A percentile compares a stretch with the other conserved stretches of the same genome.
phyloP scores from a whole-genome alignment of 2,113 vertebrate genomes.

The Cheirogaleus medius region DNA sequence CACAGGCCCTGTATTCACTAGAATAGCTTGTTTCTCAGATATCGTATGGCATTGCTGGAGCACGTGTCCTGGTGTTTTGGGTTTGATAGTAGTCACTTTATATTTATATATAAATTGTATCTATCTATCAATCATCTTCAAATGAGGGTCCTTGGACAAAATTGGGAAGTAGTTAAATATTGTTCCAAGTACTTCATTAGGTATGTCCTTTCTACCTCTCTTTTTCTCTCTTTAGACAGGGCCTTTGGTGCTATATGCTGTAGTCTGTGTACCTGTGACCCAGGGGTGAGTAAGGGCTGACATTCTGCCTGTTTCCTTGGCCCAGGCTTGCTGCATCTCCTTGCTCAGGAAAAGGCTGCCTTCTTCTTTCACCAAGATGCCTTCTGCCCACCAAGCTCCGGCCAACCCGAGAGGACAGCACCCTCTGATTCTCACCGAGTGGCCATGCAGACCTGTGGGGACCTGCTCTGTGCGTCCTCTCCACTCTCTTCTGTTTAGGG shows the following conservation, averaged over 20 bases:
- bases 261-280: rapidly evolving
- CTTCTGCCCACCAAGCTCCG: not conserved
- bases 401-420: not conserved
- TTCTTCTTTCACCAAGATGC: not conserved
- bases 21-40: not conserved
- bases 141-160: not conserved
- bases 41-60: not conserved
- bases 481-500: not conserved
- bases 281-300: not conserved
- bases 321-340: not conserved
- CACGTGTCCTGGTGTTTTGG: not conserved
- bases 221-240: not conserved
- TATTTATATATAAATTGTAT: not conserved
- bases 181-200: not conserved
- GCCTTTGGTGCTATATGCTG: not conserved
- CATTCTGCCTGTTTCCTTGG: rapidly evolving
- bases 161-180: not conserved
- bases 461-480: not conserved
- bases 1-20: not conserved
- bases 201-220: not conserved
- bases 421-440: no score
- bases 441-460: not conserved
- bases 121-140: not conserved
- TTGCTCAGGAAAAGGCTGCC: not conserved
- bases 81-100: not conserved